Conservation (phyloP, 1,140 invertebrate genomes). For the Copidosoma floridanum region DNA sequence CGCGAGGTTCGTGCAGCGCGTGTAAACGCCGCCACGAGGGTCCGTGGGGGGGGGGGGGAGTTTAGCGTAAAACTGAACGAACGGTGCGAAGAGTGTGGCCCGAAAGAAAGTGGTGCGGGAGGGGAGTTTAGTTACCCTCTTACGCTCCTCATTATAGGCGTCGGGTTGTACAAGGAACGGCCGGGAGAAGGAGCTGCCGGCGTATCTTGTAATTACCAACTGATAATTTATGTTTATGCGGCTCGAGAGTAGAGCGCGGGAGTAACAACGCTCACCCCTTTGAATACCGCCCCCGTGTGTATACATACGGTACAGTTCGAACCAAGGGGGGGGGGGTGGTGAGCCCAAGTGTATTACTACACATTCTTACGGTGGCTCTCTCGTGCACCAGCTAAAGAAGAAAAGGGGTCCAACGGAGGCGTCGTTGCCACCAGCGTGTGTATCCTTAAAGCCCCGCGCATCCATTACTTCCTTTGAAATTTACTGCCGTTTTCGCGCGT, state of each 20-base stretch:
- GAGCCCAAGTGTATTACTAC: conserved; percentile 50
- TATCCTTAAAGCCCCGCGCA: conserved; percentile 50
- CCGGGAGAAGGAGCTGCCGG: conserved; percentile 17
- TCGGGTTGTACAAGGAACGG: conserved; percentile 35
- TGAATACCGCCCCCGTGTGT: conserved; percentile 24
- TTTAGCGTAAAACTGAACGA: conserved; percentile 37
- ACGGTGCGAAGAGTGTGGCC: conserved; percentile 24
- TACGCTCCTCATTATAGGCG: conserved; percentile 41
- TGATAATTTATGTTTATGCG: conserved; percentile 60
- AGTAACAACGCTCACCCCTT: conserved; percentile 54
- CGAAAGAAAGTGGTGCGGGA: conserved; percentile 1
- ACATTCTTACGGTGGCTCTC: conserved; percentile 50
- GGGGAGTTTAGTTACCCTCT: conserved; percentile 39
- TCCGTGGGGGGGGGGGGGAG: conserved; percentile 30
- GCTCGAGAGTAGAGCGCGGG: conserved; percentile 13
- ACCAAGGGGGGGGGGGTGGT: background rate
- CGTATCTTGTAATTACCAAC: conserved; percentile 58
- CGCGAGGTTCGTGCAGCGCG: conserved; percentile 38
- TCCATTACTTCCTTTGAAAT: conserved; percentile 49
- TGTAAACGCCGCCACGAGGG: conserved; percentile 8
- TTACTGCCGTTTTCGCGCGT: conserved; percentile 55
- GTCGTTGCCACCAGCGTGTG: conserved; percentile 34
- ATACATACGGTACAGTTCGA: conserved; percentile 15
- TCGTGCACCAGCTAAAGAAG: conserved; percentile 2
- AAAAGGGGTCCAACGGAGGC: conserved; percentile 4